Evolutionary conservation across 2,113 vertebrate genomes (phyloP).

Genomic region (Austrofundulus limnaeus): DNA sequence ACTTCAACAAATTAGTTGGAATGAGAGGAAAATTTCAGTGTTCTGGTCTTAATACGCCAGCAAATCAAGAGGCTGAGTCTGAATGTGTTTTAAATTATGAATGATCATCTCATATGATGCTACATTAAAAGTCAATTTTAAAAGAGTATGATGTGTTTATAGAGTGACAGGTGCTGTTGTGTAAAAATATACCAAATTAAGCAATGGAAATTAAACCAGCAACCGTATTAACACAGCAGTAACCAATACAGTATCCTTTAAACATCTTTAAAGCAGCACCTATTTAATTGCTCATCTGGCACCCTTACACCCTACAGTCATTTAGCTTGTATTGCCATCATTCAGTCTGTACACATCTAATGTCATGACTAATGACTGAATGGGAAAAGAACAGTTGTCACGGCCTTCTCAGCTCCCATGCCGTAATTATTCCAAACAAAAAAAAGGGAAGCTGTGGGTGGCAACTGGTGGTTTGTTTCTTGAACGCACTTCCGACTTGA

Average conservation of each 20-base stretch:
- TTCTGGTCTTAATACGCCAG: background rate
- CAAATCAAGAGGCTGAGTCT: background rate
- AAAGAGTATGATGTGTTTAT: background rate
- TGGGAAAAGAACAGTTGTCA: too few relatives aligned
- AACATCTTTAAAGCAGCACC: too few relatives aligned
- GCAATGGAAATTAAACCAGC: background rate
- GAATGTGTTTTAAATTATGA: background rate
- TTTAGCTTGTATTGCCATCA: background rate
- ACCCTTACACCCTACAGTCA: too few relatives aligned
- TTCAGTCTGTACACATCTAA: background rate
- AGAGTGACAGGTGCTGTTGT: too few relatives aligned
- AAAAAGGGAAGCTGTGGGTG: too few relatives aligned
- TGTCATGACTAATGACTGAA: too few relatives aligned
- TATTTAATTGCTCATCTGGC: too few relatives aligned
- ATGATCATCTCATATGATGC: background rate
- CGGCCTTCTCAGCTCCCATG: too few relatives aligned
- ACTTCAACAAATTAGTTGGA: background rate
- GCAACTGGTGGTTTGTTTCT: too few relatives aligned
- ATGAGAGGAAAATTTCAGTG: background rate
- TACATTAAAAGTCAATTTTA: background rate
- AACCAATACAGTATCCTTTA: background rate
- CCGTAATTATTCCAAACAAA: too few relatives aligned
- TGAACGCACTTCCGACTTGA: too few relatives aligned
- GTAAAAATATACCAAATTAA: background rate
- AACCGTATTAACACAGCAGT: background rate